These are phyloP conservation scores for Trichogramma evanescens DNA, from an alignment of 2,888 invertebrate species.

Conservation along the genomic window DNA sequence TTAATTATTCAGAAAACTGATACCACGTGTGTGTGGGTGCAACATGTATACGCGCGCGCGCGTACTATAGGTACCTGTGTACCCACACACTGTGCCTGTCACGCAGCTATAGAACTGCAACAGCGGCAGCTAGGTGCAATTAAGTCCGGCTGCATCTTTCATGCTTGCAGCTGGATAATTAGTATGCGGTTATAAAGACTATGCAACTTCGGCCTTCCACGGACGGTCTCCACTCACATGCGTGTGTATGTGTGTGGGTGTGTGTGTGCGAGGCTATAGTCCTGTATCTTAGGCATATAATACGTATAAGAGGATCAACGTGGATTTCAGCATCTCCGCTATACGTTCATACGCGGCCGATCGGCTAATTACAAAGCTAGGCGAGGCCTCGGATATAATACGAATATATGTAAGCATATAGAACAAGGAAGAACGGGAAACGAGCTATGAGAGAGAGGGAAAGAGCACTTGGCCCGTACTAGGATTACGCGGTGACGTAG, in stretches of 20 bases:
- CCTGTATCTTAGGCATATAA: too few species aligned
- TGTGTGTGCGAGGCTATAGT: too few species aligned
- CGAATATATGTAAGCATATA: too few species aligned
- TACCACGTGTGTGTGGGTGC: not conserved
- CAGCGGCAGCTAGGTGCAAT: constrained; percentile 22
- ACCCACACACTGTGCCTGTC: not conserved
- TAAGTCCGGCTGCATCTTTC: constrained; percentile 33
- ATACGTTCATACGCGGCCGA: not conserved
- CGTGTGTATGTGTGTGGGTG: too few species aligned
- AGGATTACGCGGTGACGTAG: too few species aligned
- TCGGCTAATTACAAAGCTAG: not conserved
- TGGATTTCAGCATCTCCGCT: too few species aligned
- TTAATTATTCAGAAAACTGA: constrained; percentile 14
- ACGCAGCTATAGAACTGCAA: constrained; percentile 11
- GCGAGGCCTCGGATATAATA: too few species aligned
- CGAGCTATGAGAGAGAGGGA: too few species aligned
- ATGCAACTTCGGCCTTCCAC: too few species aligned
- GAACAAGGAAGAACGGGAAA: too few species aligned
- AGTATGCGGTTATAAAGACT: constrained; percentile 23
- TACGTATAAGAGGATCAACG: constrained; percentile 6
- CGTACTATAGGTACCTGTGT: not conserved
- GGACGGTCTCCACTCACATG: too few species aligned
- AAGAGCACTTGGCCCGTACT: too few species aligned
- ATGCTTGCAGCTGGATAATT: constrained; percentile 27
- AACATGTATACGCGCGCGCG: not conserved